phyloP scores from a whole-genome alignment of 1,140 invertebrate genomes.

The Caenorhabditis inopinata region DNA sequence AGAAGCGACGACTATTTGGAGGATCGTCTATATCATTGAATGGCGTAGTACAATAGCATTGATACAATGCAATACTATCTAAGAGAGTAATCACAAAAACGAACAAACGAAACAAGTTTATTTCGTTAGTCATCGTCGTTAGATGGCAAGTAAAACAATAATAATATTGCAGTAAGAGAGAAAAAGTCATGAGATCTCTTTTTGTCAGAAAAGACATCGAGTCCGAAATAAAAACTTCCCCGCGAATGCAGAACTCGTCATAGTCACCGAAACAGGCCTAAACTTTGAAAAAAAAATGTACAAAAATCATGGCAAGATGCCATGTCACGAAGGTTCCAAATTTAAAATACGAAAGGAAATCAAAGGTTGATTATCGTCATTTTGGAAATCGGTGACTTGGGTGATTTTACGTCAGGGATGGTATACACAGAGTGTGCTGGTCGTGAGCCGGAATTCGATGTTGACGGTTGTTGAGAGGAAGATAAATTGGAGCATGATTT shows the following conservation, averaged over 20 bases:
- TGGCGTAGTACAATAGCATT: too few species aligned
- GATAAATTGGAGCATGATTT: background rate
- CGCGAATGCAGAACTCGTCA: conserved; percentile 25
- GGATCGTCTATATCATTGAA: too few species aligned
- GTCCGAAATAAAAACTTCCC: conserved; percentile 24
- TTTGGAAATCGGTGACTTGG: background rate
- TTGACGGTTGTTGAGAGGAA: background rate
- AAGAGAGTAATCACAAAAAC: background rate
- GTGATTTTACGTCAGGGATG: conserved; percentile 1
- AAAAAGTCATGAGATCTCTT: background rate
- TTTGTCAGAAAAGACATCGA: background rate
- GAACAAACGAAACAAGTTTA: conserved; percentile 1
- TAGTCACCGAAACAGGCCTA: background rate
- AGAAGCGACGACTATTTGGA: too few species aligned
- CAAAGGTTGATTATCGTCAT: conserved; percentile 17
- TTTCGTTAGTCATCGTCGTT: conserved; percentile 23
- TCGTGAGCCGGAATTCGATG: background rate
- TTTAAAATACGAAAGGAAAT: background rate
- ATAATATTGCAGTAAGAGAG: background rate
- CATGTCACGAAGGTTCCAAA: background rate
- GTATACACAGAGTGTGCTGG: conserved; percentile 6
- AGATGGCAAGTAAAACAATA: background rate
- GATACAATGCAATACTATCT: too few species aligned
- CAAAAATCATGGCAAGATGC: background rate
- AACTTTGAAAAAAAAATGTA: background rate